Evolutionary conservation across 1,140 invertebrate genomes (phyloP).

Genomic region (Drosophila rufa): DNA sequence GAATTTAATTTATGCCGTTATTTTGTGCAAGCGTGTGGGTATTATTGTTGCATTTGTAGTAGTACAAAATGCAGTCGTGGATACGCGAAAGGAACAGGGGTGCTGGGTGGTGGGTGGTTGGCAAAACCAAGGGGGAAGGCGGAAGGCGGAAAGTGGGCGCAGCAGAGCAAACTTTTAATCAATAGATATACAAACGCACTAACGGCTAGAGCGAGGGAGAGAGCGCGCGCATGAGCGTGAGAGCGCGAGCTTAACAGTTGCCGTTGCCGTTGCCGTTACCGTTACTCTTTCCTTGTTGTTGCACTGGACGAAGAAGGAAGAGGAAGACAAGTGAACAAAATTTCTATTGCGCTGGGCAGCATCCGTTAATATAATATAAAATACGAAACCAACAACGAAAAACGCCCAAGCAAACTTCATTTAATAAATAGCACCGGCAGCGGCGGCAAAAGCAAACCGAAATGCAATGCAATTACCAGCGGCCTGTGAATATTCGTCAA

Average conservation of each 20-base stretch:
- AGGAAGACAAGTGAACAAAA: constrained; percentile 76
- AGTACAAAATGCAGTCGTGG: constrained; percentile 36
- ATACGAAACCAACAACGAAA: constrained; percentile 13
- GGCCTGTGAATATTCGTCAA: constrained; percentile 51
- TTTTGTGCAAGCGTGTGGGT: constrained; percentile 29
- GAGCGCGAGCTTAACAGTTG: constrained; percentile 46
- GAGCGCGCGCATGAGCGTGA: constrained; percentile 17
- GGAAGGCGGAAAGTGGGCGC: constrained; percentile 48
- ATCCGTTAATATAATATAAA: constrained; percentile 57
- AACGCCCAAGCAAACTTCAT: not conserved
- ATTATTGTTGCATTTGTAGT: constrained; percentile 47
- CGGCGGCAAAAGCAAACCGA: not conserved
- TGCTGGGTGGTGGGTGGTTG: constrained; percentile 5
- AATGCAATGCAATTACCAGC: constrained; percentile 27
- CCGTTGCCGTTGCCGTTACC: constrained; percentile 55
- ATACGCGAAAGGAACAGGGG: constrained; percentile 11
- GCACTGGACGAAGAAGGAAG: constrained; percentile 50
- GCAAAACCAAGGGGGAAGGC: constrained; percentile 1
- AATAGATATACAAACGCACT: constrained; percentile 71
- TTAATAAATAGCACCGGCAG: not conserved
- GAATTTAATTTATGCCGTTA: constrained; percentile 34
- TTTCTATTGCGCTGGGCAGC: constrained; percentile 78
- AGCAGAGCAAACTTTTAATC: constrained; percentile 75
- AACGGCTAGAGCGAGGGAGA: constrained; percentile 24
- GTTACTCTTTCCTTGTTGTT: constrained; percentile 31